Evolutionary conservation across 2,113 vertebrate genomes (phyloP), one percentile per base, ranked within the genome.

Genomic region (Microtus pennsylvanicus): DNA sequence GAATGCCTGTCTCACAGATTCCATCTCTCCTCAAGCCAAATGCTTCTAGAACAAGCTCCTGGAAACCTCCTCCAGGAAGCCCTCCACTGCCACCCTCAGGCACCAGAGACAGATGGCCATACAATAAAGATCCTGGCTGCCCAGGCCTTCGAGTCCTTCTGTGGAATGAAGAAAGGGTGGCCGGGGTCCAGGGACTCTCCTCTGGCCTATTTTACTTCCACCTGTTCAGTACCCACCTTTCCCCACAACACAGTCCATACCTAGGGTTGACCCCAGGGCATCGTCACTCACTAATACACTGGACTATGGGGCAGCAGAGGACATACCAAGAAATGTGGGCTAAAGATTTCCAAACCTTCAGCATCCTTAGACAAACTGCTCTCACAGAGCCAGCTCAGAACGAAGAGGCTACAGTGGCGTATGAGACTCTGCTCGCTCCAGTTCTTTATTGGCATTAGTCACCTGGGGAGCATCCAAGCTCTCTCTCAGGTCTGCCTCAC

Each of bases 401-500:
- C 9, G 3, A 0, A 4, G 0, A 2, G 21, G 3, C 69, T 70
- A 45, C 17, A 24, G 21, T 30, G 24, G 10, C 0, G 0, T 2
- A 2, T 22, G 17, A 33, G n/a, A 63, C 22, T 63, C 47, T 52
- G 67, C 35, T 35, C 0, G 0, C 67, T 33, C 42, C 0, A 67
- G 0, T 7, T 65, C 75, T 35, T 70, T 4, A 3, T 24, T 9
- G 11, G 5, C 42, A 45, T 38, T 77, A 4, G 17, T 16, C 3
- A 9, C n/a, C 2, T 17, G 2, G 11, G n/a, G 12, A 75, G 4
- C 14, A 1, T 35, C n/a, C 8, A 0, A 30, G 1, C 12, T 81
- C 69, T 14, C 45, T 16, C 30, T 33, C 61, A 1, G 6, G 17
- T 42, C 14, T 38, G 28, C 12, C 35, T 38, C 75, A 42, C 19